phyloP scores from a whole-genome alignment of 2,888 invertebrate genomes.

The Cryptocephalus primarius region DNA sequence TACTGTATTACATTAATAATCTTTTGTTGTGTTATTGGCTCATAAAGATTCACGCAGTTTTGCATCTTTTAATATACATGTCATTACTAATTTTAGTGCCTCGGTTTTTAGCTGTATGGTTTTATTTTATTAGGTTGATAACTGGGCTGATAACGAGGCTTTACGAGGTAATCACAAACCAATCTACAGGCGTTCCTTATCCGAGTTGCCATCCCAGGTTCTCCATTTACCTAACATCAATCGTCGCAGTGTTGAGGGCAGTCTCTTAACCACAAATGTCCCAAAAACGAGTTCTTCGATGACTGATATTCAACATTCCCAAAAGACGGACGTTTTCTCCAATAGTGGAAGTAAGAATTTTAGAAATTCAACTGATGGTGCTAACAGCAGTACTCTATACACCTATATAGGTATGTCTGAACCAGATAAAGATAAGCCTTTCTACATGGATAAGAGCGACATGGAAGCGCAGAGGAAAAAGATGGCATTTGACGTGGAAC shows the following conservation, averaged over 20 bases:
- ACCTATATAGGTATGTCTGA: conserved; percentile 36
- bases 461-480: conserved; percentile 26
- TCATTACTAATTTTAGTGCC: too few relatives aligned
- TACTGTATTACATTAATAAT: too few relatives aligned
- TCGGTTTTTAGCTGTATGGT: too few relatives aligned
- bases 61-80: too few relatives aligned
- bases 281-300: conserved; percentile 36
- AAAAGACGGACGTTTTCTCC: conserved; percentile 11
- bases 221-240: conserved; percentile 27
- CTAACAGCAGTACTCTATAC: conserved; percentile 25
- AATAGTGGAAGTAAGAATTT: conserved; percentile 24
- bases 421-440: conserved; percentile 30
- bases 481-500: conserved; percentile 26
- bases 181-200: conserved; percentile 39
- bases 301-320: conserved; percentile 33
- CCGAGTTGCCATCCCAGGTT: conserved; percentile 35
- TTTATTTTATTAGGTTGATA: conserved; percentile 28
- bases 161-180: conserved; percentile 32
- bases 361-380: conserved; percentile 23
- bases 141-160: conserved; percentile 37
- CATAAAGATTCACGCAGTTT: too few relatives aligned
- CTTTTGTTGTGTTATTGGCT: too few relatives aligned
- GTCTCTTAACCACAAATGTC: conserved; percentile 24
- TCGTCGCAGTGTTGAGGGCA: conserved; percentile 33
- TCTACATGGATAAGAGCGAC: conserved; percentile 34